Evolutionary conservation across 37 sponge, comb jelly and placozoan species (phyloP).

Genomic region (Ephydatia muelleri): DNA sequence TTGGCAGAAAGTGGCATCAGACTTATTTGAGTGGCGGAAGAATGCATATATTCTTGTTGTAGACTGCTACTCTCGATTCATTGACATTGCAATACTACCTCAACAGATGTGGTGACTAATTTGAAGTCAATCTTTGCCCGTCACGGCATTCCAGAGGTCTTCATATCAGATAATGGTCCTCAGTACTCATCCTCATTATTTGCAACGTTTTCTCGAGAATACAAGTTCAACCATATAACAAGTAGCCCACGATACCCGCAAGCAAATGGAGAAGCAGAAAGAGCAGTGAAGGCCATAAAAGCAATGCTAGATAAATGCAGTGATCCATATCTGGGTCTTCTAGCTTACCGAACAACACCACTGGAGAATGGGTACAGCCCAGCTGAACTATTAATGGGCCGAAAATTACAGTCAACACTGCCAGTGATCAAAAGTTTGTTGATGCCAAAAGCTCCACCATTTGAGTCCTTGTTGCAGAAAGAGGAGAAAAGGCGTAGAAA

Average conservation of each 20-base stretch:
- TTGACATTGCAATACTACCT: constrained; percentile 52
- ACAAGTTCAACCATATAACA: constrained; percentile 37
- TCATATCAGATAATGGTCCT: constrained; percentile 65
- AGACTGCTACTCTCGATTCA: constrained; percentile 51
- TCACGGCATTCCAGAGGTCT: constrained; percentile 38
- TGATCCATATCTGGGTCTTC: constrained; percentile 32
- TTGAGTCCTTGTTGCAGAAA: not conserved
- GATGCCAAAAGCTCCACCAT: constrained; percentile 3
- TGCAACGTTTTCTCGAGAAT: constrained; percentile 29
- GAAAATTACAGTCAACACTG: constrained; percentile 21
- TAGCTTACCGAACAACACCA: constrained; percentile 44
- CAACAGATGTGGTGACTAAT: constrained; percentile 34
- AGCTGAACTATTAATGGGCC: no score
- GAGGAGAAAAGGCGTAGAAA: not conserved
- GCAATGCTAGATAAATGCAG: constrained; percentile 25
- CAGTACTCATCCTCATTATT: constrained; percentile 37
- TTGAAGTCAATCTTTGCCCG: constrained; percentile 40
- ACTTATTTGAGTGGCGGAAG: constrained; percentile 34
- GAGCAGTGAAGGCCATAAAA: constrained; percentile 49
- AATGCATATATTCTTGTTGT: constrained; percentile 9
- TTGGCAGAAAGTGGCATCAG: constrained; percentile 24
- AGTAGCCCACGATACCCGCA: constrained; percentile 46
- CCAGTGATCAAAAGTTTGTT: constrained; percentile 7
- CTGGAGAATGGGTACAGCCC: constrained; percentile 45
- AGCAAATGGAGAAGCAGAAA: constrained; percentile 49